Conservation (phyloP, 2,797 vertebrate species). For the Acrossocheilus wenchowensis region DNA sequence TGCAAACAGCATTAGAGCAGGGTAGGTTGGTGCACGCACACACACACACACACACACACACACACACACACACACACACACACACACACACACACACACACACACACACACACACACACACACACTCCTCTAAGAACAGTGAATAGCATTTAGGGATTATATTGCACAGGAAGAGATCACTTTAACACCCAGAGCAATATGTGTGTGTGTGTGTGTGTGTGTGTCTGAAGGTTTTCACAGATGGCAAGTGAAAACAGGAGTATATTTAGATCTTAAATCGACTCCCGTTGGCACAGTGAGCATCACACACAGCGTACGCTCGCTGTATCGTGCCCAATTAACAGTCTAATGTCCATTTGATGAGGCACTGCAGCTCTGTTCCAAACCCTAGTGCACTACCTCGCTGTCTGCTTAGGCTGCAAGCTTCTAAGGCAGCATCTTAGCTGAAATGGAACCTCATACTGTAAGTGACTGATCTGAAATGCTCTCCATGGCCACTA, state of each 20-base stretch:
- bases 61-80: conserved; percentile 14
- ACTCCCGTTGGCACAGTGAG: conserved; percentile 18
- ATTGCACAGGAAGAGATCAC: conserved; percentile 46
- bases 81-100: conserved; percentile 33
- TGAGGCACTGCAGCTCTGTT: background rate
- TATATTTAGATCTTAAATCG: conserved; percentile 45
- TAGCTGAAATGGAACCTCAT: conserved; percentile 9
- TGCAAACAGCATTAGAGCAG: conserved; percentile 53
- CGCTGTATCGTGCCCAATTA: conserved; percentile 31
- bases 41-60: conserved; percentile 30
- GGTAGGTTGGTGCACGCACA: conserved; percentile 49
- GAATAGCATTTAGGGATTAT: conserved; percentile 43
- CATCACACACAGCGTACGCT: conserved; percentile 14
- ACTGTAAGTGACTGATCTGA: conserved; percentile 31
- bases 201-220: conserved; percentile 18
- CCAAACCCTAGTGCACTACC: background rate
- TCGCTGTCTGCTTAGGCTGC: background rate
- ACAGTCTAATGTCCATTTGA: conserved; percentile 9
- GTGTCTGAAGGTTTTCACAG: conserved; percentile 21
- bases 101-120: conserved; percentile 13
- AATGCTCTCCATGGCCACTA: background rate
- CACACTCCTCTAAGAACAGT: conserved; percentile 8
- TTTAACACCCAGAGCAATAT: conserved; percentile 55
- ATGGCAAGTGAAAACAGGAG: conserved; percentile 23
- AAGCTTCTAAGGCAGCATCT: background rate